Evolutionary conservation across 2,888 invertebrate species (phyloP), one percentile per base, ranked within the genome.

Genomic region (Drosophila percnosoma): DNA sequence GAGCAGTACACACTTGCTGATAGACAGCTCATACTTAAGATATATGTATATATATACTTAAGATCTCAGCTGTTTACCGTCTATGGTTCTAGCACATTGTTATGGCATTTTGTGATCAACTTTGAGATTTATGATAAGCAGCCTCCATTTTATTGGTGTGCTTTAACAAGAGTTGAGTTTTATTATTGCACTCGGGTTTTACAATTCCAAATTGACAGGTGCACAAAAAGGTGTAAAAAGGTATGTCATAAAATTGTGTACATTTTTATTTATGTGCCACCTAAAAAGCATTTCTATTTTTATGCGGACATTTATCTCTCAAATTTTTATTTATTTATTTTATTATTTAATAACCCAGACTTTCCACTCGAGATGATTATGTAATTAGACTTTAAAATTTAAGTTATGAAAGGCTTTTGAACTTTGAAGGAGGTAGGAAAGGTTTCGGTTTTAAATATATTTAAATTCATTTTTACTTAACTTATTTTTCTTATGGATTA

Each of bases 81-180:
- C 29, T 29, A 6, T 29, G 18, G 29, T 11, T 49, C 18, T 49
- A 5, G 27, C 15, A 10, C 27, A 49, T 49, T 49, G 48, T 18
- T 8, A 4, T 8, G 18, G 18, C 15, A 15, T 49, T 27, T 10
- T 34, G 15, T 34, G 15, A 21, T 60, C 18, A 66, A 27, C 57
- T 60, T 42, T 40, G n/a, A 40, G 55, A 73, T 73, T 73, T 57
- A 60, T 34, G 48, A 48, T 24, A 4, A 34, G 24, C 53, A 52
- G 31, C 21, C 29, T 38, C 7, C 33, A 34, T 21, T 68, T 64
- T 54, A 68, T 40, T 51, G 24, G 2, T 13, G 13, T 21, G 27
- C 3, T 51, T 27, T 34, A 53, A 34, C 34, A 42, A 18, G 18
- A 52, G 18, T 61, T 51, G 15, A 18, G 15, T 62, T 31, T 4